phyloP scores from a whole-genome alignment of 2,888 invertebrate genomes.

The Cerastoderma edule region DNA sequence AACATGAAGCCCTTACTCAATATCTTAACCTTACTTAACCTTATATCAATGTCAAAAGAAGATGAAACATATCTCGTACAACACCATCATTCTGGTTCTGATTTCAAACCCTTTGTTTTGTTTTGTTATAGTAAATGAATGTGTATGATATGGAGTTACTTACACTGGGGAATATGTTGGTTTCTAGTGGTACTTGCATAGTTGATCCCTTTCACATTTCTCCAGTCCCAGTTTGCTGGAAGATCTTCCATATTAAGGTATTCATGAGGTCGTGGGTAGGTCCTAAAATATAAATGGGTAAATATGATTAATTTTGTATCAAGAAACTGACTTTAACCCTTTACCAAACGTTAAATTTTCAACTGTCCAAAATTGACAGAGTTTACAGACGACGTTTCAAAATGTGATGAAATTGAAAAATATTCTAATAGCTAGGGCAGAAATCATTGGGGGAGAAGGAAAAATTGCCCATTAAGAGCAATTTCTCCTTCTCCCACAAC shows the following conservation, averaged over 20 bases:
- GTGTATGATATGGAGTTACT: too few relatives aligned
- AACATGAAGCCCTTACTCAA: too few relatives aligned
- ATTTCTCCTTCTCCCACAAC: too few relatives aligned
- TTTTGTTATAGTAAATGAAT: too few relatives aligned
- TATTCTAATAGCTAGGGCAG: background rate
- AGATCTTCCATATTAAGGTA: slow-evolving; percentile 47
- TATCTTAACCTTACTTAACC: too few relatives aligned
- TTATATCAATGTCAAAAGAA: too few relatives aligned
- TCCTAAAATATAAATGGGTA: slow-evolving; percentile 46
- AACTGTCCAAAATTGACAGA: background rate
- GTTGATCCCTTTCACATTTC: slow-evolving; percentile 84
- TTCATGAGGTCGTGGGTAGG: slow-evolving; percentile 63
- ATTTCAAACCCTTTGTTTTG: too few relatives aligned
- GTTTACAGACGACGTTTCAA: background rate
- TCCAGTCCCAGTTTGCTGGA: slow-evolving; percentile 84
- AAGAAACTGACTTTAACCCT: background rate
- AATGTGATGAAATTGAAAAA: background rate
- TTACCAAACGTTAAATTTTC: background rate
- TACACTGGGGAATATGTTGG: slow-evolving; percentile 85
- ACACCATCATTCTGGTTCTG: too few relatives aligned
- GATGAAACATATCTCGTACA: too few relatives aligned
- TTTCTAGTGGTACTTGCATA: slow-evolving; percentile 84
- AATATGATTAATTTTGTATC: background rate
- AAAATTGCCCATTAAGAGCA: too few relatives aligned
- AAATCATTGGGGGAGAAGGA: background rate